Evolutionary conservation across 2,797 vertebrate genomes (phyloP), one percentile per base, ranked within the genome.

Genomic region (Borostomias antarcticus): DNA sequence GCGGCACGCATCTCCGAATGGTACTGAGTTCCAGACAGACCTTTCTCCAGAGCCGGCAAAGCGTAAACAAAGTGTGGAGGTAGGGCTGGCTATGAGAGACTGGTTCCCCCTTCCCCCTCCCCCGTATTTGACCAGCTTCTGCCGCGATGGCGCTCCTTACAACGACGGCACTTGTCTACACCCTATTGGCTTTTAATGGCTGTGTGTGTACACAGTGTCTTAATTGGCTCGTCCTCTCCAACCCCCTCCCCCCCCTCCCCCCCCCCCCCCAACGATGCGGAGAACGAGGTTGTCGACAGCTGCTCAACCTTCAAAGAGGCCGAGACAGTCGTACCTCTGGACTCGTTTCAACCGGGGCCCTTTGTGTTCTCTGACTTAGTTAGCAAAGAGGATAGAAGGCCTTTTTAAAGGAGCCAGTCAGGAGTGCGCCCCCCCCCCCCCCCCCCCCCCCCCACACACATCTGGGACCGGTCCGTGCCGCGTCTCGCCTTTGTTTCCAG

Each of bases 391-490:
- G 78, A 72, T 82, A 79, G 86, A 88, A 83, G 79, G 85, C 79
- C 74, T 85, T 90, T 78, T n/a, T n/a, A n/a, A 83, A 89, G 87
- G 87, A 86, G 85, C 84, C 86, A 86, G n/a, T 47, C 76, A 66
- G 77, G 76, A 43, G 40, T 1, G 2, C n/a, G n/a, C n/a, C n/a
- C n/a, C 77, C 74, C 64, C 74, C 56, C 68, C n/a, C n/a, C n/a
- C n/a, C n/a, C n/a, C n/a, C n/a, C n/a, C n/a, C n/a, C n/a, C n/a
- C n/a, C n/a, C n/a, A n/a, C 82, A 66, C 62, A 85, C 89, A 91
- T 91, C 86, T 91, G 90, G 85, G 70, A 61, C 75, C 89, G 88
- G 87, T 89, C 86, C 88, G 88, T 75, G 74, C 73, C 64, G 70
- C 59, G 77, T 81, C 71, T 60, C 6, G 70, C 69, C 71, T 79